Conservation (phyloP, 2,797 vertebrate genomes). For the Poeciliopsis presidionis region DNA sequence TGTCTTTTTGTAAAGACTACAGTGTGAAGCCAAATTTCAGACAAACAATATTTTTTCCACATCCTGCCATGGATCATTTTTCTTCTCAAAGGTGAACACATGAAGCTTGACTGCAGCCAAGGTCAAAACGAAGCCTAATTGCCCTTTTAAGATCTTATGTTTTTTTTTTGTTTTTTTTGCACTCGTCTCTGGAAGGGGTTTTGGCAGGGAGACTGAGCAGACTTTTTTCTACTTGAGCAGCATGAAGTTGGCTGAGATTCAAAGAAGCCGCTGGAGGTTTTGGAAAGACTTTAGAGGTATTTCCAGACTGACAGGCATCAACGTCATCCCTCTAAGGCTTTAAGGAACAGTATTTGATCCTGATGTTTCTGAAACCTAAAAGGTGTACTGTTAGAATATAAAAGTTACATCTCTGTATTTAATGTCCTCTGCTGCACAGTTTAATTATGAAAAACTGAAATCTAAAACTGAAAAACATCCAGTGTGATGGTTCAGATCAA, state of each 20-base stretch:
- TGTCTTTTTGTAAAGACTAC: conserved; percentile 5
- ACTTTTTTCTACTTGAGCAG: conserved; percentile 37
- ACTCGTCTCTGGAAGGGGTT: conserved; percentile 34
- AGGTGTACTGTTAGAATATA: not conserved
- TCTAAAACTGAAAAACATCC: not conserved
- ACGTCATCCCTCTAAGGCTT: conserved; percentile 40
- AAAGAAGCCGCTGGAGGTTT: conserved; percentile 53
- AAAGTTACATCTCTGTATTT: not conserved
- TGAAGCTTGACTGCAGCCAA: conserved; percentile 37
- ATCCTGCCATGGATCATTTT: conserved; percentile 42
- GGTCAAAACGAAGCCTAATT: conserved; percentile 30
- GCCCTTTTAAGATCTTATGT: conserved; percentile 32
- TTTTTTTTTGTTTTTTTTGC: conserved; percentile 51
- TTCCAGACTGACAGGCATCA: conserved; percentile 73
- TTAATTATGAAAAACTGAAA: not conserved
- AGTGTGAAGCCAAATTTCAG: conserved; percentile 30
- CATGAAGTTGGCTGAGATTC: conserved; percentile 52
- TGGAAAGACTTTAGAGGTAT: conserved; percentile 56
- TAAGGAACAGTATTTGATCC: conserved; percentile 49
- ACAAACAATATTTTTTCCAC: conserved; percentile 39
- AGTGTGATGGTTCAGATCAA: not conserved
- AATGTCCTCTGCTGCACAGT: not conserved
- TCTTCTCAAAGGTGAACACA: conserved; percentile 37
- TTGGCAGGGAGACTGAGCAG: conserved; percentile 52
- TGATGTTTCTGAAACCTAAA: conserved; percentile 30